A percentile compares a stretch with the other conserved stretches of the same genome.
Conservation (phyloP, 2,113 vertebrate genomes). For the Gorsachius goisagi region DNA sequence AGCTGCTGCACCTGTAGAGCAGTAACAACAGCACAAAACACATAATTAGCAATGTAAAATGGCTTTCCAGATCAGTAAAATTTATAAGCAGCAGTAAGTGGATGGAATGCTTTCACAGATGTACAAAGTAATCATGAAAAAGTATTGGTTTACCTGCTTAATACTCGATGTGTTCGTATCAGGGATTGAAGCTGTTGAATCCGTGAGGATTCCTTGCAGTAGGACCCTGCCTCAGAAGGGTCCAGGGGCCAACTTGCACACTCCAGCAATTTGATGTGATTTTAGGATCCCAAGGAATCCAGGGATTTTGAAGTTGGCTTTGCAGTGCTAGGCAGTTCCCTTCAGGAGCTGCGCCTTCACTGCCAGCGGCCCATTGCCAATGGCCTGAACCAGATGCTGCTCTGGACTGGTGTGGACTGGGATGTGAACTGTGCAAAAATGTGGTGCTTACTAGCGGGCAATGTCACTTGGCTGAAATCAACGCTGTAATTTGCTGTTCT, state of each 20-base stretch:
- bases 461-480: not conserved
- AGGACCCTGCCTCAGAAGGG: not conserved
- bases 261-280: rapidly evolving
- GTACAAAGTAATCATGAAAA: not conserved
- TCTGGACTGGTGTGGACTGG: not conserved
- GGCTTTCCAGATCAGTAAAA: not conserved
- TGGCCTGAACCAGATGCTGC: not conserved
- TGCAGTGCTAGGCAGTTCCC: not conserved
- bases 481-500: not conserved
- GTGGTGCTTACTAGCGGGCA: not conserved
- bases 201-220: not conserved
- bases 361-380: rapidly evolving
- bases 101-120: not conserved
- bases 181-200: not conserved
- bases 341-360: not conserved
- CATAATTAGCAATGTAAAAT: not conserved
- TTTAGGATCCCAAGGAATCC: not conserved
- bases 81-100: not conserved
- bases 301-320: not conserved
- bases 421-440: not conserved
- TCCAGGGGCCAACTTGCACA: not conserved
- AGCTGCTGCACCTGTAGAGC: conserved; percentile 67
- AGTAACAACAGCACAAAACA: not conserved
- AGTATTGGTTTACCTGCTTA: not conserved
- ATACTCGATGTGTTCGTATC: not conserved